Evolutionary conservation across 2,888 invertebrate species (phyloP), one percentile per base, ranked within the genome.

Genomic region (Piscicola geometra): DNA sequence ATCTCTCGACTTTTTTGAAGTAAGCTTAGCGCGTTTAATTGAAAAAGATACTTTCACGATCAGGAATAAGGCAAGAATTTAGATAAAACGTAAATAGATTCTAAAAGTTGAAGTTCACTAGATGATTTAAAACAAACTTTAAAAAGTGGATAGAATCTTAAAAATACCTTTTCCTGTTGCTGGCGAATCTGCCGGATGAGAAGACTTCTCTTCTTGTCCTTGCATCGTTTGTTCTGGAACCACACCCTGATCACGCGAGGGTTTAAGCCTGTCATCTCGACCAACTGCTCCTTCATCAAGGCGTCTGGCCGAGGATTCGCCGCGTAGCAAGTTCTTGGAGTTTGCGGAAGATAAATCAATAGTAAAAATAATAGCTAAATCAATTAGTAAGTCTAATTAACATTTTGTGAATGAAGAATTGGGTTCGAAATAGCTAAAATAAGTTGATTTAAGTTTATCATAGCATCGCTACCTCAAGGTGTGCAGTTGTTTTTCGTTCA

Each of bases 231-330:
- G 81, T 86, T 86, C 81, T 98, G 97, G 89, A 99, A 99, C 99
- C 99, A 99, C 77, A 99, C 99, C 83, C 99, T 90, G 85, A 99
- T 99, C 81, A 99, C 99, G 25, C 99, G 88, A 28, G 98, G 96
- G 82, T 94, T 95, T 72, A 99, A 90, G 0, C 94, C 91, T 25
- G 99, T 99, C 97, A 98, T 96, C 87, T 99, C 98, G 66, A 97
- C 97, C 79, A 99, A 89, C 86, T 98, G 97, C 86, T 99, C 99
- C 88, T 99, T 99, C 94, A 98, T 96, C 78, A 98, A 89, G 64
- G 99, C 98, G 87, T 99, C 99, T 50, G 99, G 99, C 71, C 99
- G 89, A 76, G 98, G 96, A 87, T 99, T 99, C 76, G 95, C 94
- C 77, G 92, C 92, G 88, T 99, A 99, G 87, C 97, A 98, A 78